Base-by-base conservation (phyloP, 1,140 invertebrate species). In the Drosophila quadrilineata region DNA sequence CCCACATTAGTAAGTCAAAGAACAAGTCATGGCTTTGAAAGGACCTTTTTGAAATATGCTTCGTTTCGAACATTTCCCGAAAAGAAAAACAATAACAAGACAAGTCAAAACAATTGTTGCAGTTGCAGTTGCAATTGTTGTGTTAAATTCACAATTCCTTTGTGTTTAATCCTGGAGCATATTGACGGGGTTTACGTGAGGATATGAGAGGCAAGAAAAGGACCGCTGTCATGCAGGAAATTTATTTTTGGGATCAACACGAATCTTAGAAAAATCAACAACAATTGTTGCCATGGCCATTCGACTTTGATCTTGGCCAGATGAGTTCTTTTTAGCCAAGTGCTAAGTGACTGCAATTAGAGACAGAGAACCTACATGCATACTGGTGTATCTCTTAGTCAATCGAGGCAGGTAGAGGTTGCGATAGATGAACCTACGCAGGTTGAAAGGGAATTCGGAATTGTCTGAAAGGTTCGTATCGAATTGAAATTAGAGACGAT, bases 291-390 rank as follows among this genome's bases (percentile, higher is more conserved):
- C 6, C n/a, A n/a, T 43, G 40, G 22, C 10, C 40, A 43, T n/a
- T 38, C 22, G 19, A 58, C 45, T 68, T 45, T 46, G 24, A 22
- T 31, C 16, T 29, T 49, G 57, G 26, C 26, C 36, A 17, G 24
- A 19, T 45, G 28, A 33, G n/a, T n/a, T n/a, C n/a, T 48, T 41
- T 38, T 4, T 10, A 33, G 65, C 48, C 58, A 63, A 76, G 73
- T 82, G 77, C 77, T 82, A 82, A 82, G 77, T 82, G 77, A 74
- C 33, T 82, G 69, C 77, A 82, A 82, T 82, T 82, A 82, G 79
- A 76, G 50, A 52, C 12, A 46, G 10, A 3, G 35, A 8, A 52
- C 8, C 3, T 17, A 21, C 21, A 12, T 24, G 38, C 5, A 43
- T n/a, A n/a, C n/a, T n/a, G n/a, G n/a, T n/a, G n/a, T n/a, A n/a